These are phyloP conservation scores for Eunapius fragilis DNA, from an alignment of 37 sponge, comb jelly and placozoan species.

Conservation along the genomic window DNA sequence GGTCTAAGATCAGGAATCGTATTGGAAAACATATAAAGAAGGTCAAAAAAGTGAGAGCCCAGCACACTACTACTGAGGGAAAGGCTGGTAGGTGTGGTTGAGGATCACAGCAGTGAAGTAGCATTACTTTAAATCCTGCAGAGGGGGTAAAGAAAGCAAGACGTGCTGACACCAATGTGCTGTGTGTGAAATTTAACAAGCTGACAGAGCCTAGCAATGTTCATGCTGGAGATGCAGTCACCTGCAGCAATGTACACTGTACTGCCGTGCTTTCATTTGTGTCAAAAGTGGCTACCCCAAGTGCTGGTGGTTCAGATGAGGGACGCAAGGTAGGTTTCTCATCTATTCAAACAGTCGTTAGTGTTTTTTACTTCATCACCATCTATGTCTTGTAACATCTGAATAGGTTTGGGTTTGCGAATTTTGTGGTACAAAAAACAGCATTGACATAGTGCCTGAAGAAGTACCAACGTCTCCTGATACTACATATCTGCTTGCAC, in stretches of 20 bases:
- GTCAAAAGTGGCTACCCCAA: constrained; percentile 32
- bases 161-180: constrained; percentile 82
- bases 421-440: constrained; percentile 77
- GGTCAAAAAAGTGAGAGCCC: not conserved
- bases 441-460: constrained; percentile 74
- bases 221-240: constrained; percentile 84
- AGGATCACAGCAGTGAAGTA: not conserved
- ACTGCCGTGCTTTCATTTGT: constrained; percentile 74
- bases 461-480: constrained; percentile 78
- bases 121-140: too few relatives aligned
- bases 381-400: not conserved
- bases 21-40: not conserved
- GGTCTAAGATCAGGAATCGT: not conserved
- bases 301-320: constrained; percentile 24
- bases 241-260: constrained; percentile 63
- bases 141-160: constrained; percentile 4
- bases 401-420: constrained; percentile 91
- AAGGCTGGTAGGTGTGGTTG: not conserved
- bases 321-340: constrained; percentile 48
- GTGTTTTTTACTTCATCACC: not conserved
- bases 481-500: constrained; percentile 72
- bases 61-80: not conserved
- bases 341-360: too few relatives aligned
- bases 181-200: constrained; percentile 82
- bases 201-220: constrained; percentile 79